These are phyloP conservation scores for Miltochrista miniata DNA, from an alignment of 2,888 invertebrate genomes.

Conservation along the genomic window DNA sequence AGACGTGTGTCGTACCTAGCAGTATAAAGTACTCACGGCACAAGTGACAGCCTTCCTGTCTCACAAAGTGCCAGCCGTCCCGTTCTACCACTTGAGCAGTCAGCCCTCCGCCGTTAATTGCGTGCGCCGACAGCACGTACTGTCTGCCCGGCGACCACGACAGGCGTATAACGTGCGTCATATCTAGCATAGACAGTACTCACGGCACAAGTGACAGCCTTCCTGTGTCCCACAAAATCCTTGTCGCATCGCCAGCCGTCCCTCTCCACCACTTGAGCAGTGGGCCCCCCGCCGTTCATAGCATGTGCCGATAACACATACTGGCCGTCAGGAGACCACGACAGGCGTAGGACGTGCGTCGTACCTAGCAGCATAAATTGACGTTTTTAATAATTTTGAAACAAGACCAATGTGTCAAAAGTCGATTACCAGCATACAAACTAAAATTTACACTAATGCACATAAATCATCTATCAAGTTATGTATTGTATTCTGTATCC, in stretches of 20 bases:
- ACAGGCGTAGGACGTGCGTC: constrained; percentile 95
- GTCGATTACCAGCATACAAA: too few species aligned
- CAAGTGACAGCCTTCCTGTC: constrained; percentile 98
- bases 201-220: constrained; percentile 97
- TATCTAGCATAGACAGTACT: constrained; percentile 85
- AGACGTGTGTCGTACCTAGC: constrained; percentile 93
- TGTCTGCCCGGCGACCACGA: constrained; percentile 99
- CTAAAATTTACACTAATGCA: too few species aligned
- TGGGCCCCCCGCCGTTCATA: constrained; percentile 99
- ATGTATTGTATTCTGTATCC: too few species aligned
- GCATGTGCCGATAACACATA: constrained; percentile 98
- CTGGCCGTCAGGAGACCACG: constrained; percentile 99
- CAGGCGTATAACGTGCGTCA: constrained; percentile 95
- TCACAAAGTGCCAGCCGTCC: constrained; percentile 97
- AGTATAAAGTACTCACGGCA: constrained; percentile 85
- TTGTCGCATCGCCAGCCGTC: constrained; percentile 97
- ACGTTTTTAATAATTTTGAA: too few species aligned
- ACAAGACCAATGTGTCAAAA: too few species aligned
- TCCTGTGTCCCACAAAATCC: constrained; percentile 99
- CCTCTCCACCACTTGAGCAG: constrained; percentile 97
- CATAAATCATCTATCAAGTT: too few species aligned
- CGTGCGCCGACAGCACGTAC: constrained; percentile 98
- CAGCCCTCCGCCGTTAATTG: constrained; percentile 99
- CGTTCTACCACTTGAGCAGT: constrained; percentile 98
- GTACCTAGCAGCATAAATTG: constrained; percentile 84